phyloP scores from a whole-genome alignment of 2,888 invertebrate genomes.

The Acronicta psi region DNA sequence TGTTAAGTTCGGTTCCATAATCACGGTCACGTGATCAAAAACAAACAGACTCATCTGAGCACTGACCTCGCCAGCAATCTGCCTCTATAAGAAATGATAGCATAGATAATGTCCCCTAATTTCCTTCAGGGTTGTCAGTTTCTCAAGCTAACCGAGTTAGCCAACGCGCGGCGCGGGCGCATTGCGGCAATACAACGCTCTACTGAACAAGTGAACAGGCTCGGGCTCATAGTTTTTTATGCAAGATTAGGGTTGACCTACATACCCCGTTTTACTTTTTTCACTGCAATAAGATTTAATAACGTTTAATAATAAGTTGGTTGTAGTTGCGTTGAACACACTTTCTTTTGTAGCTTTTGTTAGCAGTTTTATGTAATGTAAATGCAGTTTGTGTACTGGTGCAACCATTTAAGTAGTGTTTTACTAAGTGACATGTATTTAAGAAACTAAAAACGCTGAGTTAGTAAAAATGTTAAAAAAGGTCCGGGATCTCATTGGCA shows the following conservation, averaged over 20 bases:
- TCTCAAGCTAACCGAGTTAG: slow-evolving; percentile 62
- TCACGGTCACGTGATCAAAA: not conserved
- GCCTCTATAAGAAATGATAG: slow-evolving; percentile 48
- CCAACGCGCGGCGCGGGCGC: slow-evolving; percentile 51
- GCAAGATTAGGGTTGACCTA: slow-evolving; percentile 73
- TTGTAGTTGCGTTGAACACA: not conserved
- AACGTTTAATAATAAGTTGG: slow-evolving; percentile 29
- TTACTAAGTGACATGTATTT: too few species aligned
- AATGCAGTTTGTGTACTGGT: not conserved
- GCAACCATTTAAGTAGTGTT: too few species aligned
- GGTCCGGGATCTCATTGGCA: not conserved
- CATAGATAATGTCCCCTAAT: slow-evolving; percentile 60
- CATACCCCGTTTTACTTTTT: slow-evolving; percentile 58
- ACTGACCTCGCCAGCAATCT: slow-evolving; percentile 42
- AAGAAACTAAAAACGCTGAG: too few species aligned
- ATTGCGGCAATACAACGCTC: slow-evolving; percentile 63
- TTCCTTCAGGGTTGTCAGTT: slow-evolving; percentile 65
- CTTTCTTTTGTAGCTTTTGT: slow-evolving; percentile 4
- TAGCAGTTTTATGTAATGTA: not conserved
- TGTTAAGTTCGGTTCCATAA: too few species aligned
- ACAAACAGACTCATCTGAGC: slow-evolving; percentile 20
- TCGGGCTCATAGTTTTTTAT: slow-evolving; percentile 63
- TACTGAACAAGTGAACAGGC: slow-evolving; percentile 63
- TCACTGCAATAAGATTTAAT: slow-evolving; percentile 41
- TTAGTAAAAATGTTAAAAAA: too few species aligned